phyloP scores from a whole-genome alignment of 2,888 invertebrate genomes.

The Drosophila demipolita region DNA sequence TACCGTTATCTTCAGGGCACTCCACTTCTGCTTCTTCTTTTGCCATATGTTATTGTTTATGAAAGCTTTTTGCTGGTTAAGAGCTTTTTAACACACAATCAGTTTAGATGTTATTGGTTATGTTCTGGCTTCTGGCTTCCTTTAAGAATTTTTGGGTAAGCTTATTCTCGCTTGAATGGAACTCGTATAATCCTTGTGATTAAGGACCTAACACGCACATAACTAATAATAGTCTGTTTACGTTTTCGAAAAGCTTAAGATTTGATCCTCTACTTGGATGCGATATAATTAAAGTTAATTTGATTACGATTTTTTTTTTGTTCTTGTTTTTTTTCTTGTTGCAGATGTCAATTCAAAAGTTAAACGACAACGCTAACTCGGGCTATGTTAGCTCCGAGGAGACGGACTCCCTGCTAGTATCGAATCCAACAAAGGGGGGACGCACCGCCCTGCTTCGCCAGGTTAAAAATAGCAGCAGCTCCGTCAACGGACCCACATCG shows the following conservation, averaged over 20 bases:
- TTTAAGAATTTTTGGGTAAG: background rate
- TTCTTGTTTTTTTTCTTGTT: conserved; percentile 11
- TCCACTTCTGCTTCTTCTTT: background rate
- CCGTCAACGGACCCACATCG: conserved; percentile 82
- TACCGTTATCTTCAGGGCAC: conserved; percentile 23
- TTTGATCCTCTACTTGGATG: conserved; percentile 1
- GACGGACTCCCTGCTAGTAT: conserved; percentile 91
- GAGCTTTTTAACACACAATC: background rate
- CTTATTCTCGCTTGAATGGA: background rate
- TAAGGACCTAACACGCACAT: background rate
- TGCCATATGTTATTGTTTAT: conserved; percentile 3
- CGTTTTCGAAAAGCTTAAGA: background rate
- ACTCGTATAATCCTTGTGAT: background rate
- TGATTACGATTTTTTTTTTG: background rate
- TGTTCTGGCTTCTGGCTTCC: background rate
- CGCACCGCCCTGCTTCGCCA: conserved; percentile 81
- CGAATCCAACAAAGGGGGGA: conserved; percentile 83
- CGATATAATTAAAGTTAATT: background rate
- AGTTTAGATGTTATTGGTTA: background rate
- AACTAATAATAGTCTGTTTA: background rate
- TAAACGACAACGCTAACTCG: conserved; percentile 87
- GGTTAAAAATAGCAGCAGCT: conserved; percentile 83
- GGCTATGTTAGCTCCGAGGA: conserved; percentile 92
- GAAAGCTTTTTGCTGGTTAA: conserved; percentile 24
- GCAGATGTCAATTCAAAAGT: conserved; percentile 86